A percentile compares a stretch with the other conserved stretches of the same genome.
Conservation (phyloP, 2,113 vertebrate species). For the Suncus etruscus region DNA sequence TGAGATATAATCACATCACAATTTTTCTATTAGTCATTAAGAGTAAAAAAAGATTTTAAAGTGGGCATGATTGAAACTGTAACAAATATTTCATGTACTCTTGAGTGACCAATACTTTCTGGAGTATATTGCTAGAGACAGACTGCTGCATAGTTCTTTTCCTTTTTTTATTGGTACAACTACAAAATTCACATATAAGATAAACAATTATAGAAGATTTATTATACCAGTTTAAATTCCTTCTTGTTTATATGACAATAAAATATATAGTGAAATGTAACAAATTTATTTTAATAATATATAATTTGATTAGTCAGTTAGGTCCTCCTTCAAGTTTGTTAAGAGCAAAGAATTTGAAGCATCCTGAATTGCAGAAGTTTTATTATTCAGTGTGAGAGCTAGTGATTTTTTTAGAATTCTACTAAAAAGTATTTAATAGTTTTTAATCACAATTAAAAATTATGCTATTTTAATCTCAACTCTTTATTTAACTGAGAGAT, state of each 20-base stretch:
- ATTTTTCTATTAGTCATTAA: constrained; percentile 19
- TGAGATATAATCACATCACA: neutral
- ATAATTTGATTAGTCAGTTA: neutral
- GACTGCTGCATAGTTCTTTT: neutral
- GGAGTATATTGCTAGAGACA: neutral
- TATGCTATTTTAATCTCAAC: constrained; percentile 1
- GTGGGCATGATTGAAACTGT: constrained; percentile 13
- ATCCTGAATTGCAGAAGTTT: constrained; percentile 34
- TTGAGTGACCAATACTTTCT: constrained; percentile 28
- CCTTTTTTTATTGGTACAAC: constrained; percentile 34
- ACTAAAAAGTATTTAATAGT: constrained; percentile 34
- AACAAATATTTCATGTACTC: constrained; percentile 4
- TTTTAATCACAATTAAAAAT: constrained; percentile 39
- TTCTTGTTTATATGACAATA: neutral
- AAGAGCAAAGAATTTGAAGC: constrained; percentile 31
- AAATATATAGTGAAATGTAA: neutral
- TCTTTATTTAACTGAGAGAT: constrained; percentile 4
- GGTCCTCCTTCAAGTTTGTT: constrained; percentile 52
- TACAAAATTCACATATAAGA: constrained; percentile 31
- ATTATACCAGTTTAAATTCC: constrained; percentile 36
- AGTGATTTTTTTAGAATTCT: constrained; percentile 47
- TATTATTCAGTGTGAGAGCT: neutral
- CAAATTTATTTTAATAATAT: neutral
- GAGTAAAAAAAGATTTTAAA: constrained; percentile 5
- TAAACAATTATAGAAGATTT: constrained; percentile 51